These are phyloP conservation scores for Mesembrinibis cayennensis DNA, from an alignment of 2,113 vertebrate genomes.

Conservation along the genomic window DNA sequence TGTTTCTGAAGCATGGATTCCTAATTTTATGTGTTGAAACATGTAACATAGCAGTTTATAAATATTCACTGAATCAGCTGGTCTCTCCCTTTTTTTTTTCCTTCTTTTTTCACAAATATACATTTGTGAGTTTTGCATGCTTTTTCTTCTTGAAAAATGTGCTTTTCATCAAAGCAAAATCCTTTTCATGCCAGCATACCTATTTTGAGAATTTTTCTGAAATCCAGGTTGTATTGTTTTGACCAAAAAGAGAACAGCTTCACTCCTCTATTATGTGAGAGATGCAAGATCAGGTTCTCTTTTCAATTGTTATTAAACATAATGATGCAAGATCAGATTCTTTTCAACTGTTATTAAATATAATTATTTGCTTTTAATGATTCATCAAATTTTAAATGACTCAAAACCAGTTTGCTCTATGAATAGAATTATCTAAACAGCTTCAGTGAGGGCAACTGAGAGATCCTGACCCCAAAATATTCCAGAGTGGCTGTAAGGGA, in stretches of 20 bases:
- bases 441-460: not conserved
- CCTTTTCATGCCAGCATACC: not conserved
- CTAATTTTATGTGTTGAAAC: not conserved
- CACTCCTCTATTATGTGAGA: not conserved
- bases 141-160: not conserved
- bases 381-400: not conserved
- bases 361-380: not conserved
- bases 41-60: not conserved
- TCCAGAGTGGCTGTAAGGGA: not conserved
- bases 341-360: not conserved
- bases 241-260: not conserved
- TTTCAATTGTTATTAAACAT: not conserved
- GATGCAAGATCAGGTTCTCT: not conserved
- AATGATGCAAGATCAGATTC: not conserved
- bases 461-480: not conserved
- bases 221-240: not conserved
- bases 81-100: not conserved
- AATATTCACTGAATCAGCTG: not conserved
- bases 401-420: not conserved
- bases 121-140: not conserved
- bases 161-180: not conserved
- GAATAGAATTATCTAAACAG: not conserved
- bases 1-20: not conserved
- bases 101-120: not conserved
- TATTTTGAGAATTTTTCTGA: not conserved